Evolutionary conservation across 2,797 vertebrate genomes (phyloP).

Genomic region (Knipowitschia caucasica): DNA sequence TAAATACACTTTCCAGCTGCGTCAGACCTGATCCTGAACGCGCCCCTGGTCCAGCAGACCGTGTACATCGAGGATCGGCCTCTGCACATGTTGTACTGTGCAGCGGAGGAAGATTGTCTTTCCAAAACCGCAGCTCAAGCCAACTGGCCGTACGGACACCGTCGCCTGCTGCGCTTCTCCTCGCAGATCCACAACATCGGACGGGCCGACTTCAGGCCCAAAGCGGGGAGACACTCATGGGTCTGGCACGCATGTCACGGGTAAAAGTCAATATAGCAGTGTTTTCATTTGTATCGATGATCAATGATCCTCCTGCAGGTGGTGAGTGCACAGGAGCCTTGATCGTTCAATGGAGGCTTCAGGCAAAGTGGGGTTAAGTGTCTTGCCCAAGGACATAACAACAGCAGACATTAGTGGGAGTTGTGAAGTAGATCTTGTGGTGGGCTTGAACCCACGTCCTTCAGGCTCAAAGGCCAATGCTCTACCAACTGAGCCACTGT

Average conservation of each 20-base stretch:
- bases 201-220: conserved; percentile 93
- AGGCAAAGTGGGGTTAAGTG: too few species aligned
- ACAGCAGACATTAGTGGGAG: too few species aligned
- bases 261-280: conserved; percentile 60
- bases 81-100: conserved; percentile 96
- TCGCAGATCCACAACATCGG: conserved; percentile 97
- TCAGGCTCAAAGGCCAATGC: too few species aligned
- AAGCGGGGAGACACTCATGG: conserved; percentile 96
- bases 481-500: too few species aligned
- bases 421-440: too few species aligned
- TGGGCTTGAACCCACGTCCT: too few species aligned
- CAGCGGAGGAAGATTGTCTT: conserved; percentile 94
- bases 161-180: conserved; percentile 95
- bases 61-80: conserved; percentile 97
- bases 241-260: conserved; percentile 98
- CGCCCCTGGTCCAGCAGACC: conserved; percentile 88
- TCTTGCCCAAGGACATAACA: too few species aligned
- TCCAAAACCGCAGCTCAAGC: conserved; percentile 85
- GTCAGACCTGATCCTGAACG: conserved; percentile 90
- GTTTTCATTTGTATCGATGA: too few species aligned
- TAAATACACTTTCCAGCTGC: conserved; percentile 74
- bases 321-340: too few species aligned
- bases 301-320: too few species aligned
- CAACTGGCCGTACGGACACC: conserved; percentile 97
- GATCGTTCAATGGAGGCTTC: too few species aligned